phyloP scores from a whole-genome alignment of 2,888 invertebrate genomes.

The Tenthredo scrophulariae region DNA sequence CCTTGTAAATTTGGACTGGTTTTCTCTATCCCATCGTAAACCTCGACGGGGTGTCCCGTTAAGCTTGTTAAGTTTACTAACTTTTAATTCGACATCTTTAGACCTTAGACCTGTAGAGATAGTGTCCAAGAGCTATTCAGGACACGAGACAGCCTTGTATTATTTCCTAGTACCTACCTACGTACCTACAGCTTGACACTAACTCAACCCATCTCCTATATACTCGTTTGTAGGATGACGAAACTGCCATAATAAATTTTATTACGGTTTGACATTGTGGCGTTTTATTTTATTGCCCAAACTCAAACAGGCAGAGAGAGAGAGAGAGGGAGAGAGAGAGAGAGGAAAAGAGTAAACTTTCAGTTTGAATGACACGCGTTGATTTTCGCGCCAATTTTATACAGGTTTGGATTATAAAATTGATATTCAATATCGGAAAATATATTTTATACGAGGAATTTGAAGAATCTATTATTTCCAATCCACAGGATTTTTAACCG shows the following conservation, averaged over 20 bases:
- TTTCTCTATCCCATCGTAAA: conserved; percentile 6
- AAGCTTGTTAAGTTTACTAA: conserved; percentile 52
- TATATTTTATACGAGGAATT: background rate
- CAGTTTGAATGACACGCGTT: background rate
- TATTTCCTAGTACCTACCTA: background rate
- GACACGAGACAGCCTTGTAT: background rate
- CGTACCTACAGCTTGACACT: background rate
- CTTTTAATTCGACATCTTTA: conserved; percentile 42
- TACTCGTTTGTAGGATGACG: conserved; percentile 30
- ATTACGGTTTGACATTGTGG: conserved; percentile 45
- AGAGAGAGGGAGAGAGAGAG: background rate
- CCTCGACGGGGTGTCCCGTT: conserved; percentile 39
- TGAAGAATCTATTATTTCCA: background rate
- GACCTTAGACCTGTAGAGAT: background rate
- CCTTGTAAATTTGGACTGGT: conserved; percentile 50
- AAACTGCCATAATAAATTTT: conserved; percentile 47
- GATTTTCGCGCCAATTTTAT: background rate
- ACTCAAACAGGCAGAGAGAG: background rate
- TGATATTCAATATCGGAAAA: background rate
- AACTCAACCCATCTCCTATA: conserved; percentile 13
- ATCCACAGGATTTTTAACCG: background rate
- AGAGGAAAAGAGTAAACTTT: background rate
- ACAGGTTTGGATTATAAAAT: background rate
- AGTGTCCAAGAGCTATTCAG: background rate
- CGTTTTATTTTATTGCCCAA: conserved; percentile 19